These are phyloP conservation scores for Magallana gigas DNA, from an alignment of 1,140 invertebrate species.

Conservation along the genomic window DNA sequence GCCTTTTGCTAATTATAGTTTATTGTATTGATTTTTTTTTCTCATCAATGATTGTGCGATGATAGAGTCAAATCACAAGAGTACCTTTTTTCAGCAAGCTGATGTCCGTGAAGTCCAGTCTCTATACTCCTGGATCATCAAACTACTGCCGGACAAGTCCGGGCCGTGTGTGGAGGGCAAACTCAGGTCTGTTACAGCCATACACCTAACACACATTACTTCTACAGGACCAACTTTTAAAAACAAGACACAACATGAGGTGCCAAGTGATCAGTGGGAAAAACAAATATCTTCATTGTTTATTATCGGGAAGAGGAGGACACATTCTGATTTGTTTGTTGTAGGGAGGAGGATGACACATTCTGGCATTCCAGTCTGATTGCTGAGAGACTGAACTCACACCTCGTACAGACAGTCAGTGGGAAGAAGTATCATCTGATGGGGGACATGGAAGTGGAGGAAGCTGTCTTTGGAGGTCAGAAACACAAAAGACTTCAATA, in stretches of 20 bases:
- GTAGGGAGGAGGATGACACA: constrained; percentile 16
- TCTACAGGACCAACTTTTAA: too few relatives aligned
- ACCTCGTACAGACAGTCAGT: not conserved
- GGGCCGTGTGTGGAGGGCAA: constrained; percentile 12
- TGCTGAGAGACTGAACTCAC: not conserved
- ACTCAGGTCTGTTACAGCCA: not conserved
- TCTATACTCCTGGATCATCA: constrained; percentile 15
- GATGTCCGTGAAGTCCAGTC: not conserved
- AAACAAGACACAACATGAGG: too few relatives aligned
- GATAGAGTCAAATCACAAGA: too few relatives aligned
- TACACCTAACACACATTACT: too few relatives aligned
- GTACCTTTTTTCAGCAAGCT: not conserved
- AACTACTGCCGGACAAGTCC: not conserved
- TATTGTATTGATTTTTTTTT: too few relatives aligned
- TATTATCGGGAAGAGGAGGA: too few relatives aligned
- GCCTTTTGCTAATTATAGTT: too few relatives aligned
- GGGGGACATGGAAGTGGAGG: constrained; percentile 34
- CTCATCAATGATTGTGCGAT: too few relatives aligned
- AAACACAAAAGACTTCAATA: too few relatives aligned
- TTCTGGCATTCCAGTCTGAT: constrained; percentile 38
- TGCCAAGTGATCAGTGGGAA: too few relatives aligned
- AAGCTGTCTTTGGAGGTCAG: constrained; percentile 13
- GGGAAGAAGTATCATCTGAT: constrained; percentile 7
- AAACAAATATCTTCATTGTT: too few relatives aligned
- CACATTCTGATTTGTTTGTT: not conserved